A percentile compares a stretch with the other conserved stretches of the same genome.
Conservation (phyloP, 2,888 invertebrate genomes). For the Chrysolina haemoptera region DNA sequence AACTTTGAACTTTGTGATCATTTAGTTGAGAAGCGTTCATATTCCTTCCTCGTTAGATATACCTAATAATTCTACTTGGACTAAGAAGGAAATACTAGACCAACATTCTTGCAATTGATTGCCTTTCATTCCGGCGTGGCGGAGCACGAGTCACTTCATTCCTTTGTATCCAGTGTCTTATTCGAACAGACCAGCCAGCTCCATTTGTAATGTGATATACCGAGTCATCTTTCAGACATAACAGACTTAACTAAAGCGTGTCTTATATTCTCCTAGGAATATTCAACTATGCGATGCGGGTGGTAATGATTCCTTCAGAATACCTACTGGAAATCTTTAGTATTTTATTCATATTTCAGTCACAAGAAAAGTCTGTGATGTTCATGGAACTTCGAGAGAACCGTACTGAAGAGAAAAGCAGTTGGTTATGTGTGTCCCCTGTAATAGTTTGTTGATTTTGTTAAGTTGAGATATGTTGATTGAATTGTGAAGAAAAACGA, state of each 20-base stretch:
- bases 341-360: background rate
- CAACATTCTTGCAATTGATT: too few relatives aligned
- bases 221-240: slow-evolving; percentile 29
- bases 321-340: background rate
- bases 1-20: too few relatives aligned
- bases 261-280: slow-evolving; percentile 24
- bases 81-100: too few relatives aligned
- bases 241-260: slow-evolving; percentile 29
- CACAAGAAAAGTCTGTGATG: background rate
- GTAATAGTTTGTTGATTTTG: too few relatives aligned
- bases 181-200: slow-evolving; percentile 31
- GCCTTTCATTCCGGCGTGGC: background rate
- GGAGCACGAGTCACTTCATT: slow-evolving; percentile 11
- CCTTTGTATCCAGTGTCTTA: slow-evolving; percentile 23
- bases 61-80: too few relatives aligned
- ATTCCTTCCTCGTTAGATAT: too few relatives aligned
- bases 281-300: slow-evolving; percentile 26
- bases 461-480: too few relatives aligned
- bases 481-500: too few relatives aligned
- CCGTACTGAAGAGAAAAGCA: too few relatives aligned
- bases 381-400: too few relatives aligned
- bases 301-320: slow-evolving; percentile 8
- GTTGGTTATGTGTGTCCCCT: too few relatives aligned
- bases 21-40: too few relatives aligned
- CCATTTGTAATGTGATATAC: slow-evolving; percentile 40